phyloP scores from a whole-genome alignment of 2,888 invertebrate genomes.

The Leptinotarsa tumamoca region DNA sequence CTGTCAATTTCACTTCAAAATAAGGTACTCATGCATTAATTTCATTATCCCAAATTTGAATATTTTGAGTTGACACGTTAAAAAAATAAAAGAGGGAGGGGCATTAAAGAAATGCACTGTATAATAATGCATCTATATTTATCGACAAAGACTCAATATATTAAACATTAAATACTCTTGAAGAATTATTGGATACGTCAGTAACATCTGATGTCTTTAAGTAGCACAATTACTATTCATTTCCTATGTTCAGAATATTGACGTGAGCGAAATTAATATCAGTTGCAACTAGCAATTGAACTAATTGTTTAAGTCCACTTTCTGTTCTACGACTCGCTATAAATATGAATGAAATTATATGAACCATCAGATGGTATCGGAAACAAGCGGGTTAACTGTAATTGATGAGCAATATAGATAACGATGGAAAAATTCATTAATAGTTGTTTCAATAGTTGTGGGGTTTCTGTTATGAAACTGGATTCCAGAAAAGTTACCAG shows the following conservation, averaged over 20 bases:
- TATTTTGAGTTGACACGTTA: too few species aligned
- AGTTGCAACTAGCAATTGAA: slow-evolving; percentile 4
- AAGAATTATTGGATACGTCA: slow-evolving; percentile 14
- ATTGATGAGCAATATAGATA: not conserved
- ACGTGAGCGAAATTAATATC: slow-evolving; percentile 5
- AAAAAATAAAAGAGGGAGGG: too few species aligned
- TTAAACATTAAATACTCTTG: not conserved
- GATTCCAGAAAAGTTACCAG: too few species aligned
- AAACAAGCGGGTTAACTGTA: not conserved
- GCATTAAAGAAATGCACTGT: too few species aligned
- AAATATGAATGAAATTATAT: not conserved
- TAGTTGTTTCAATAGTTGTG: not conserved
- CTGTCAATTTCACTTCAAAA: too few species aligned
- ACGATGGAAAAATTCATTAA: not conserved
- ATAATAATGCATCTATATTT: too few species aligned
- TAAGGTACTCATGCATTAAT: too few species aligned
- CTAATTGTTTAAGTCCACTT: slow-evolving; percentile 9
- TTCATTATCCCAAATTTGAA: too few species aligned
- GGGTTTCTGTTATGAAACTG: too few species aligned
- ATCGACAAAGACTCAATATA: too few species aligned
- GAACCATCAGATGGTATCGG: not conserved
- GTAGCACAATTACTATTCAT: slow-evolving; percentile 15
- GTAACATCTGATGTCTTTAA: not conserved
- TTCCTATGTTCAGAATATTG: slow-evolving; percentile 2
- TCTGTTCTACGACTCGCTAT: not conserved